Conservation (phyloP, 2,113 vertebrate species). For the Salvator merianae region DNA sequence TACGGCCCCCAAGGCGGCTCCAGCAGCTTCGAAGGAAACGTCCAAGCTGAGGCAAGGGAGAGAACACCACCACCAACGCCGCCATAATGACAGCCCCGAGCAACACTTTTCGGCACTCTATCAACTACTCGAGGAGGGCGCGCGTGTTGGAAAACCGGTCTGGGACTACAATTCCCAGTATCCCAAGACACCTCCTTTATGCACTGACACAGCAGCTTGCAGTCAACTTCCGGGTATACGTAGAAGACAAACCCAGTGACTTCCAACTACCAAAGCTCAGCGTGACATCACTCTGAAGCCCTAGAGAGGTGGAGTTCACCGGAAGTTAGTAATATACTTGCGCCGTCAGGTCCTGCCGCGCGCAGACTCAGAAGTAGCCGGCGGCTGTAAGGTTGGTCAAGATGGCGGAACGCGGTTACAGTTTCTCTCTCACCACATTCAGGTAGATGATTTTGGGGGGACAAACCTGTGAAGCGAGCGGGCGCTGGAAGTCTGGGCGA, state of each 20-base stretch:
- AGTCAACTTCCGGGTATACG: slow-evolving; percentile 30
- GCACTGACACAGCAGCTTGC: not conserved
- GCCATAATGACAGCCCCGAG: not conserved
- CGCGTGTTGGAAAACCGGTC: fast-evolving
- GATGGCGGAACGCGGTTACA: slow-evolving; percentile 97
- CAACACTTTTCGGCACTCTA: too few species aligned
- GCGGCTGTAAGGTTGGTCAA: slow-evolving; percentile 51
- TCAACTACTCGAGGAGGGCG: too few species aligned
- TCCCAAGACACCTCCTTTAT: not conserved
- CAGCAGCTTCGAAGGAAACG: slow-evolving; percentile 47
- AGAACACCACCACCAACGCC: fast-evolving
- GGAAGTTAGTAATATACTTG: not conserved
- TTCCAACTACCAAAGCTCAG: not conserved
- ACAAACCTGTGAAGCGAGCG: not conserved
- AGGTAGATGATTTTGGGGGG: slow-evolving; percentile 73
- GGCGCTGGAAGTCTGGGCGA: fast-evolving
- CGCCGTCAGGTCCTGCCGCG: too few species aligned
- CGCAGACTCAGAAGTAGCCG: slow-evolving; percentile 18
- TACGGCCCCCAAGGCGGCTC: not conserved
- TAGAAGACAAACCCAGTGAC: not conserved
- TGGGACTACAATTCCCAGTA: slow-evolving; percentile 34
- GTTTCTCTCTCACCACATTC: slow-evolving; percentile 97
- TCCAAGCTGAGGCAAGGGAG: not conserved
- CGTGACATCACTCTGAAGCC: not conserved
- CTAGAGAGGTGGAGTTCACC: not conserved